phyloP scores from a whole-genome alignment of 2,888 invertebrate species.

The Thecophora atra region DNA sequence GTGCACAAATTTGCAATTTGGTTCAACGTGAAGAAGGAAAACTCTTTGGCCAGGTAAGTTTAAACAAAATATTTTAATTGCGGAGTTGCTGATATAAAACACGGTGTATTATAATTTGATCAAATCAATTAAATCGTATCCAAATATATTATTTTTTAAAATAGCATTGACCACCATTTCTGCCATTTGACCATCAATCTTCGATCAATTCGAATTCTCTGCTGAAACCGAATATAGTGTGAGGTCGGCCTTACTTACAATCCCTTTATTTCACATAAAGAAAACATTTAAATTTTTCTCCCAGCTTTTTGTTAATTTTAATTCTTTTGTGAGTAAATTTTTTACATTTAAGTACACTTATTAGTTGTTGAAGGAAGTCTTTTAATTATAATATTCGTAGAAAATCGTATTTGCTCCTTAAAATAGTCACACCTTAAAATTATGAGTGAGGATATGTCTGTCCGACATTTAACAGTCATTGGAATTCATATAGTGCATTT shows the following conservation, averaged over 20 bases:
- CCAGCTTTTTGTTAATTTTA: neutral
- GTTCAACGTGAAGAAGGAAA: conserved; percentile 82
- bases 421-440: conserved; percentile 27
- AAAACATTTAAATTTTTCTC: too few relatives aligned
- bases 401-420: conserved; percentile 16
- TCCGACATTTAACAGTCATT: conserved; percentile 56
- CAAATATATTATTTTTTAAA: too few relatives aligned
- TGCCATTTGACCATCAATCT: too few relatives aligned
- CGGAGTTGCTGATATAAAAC: too few relatives aligned
- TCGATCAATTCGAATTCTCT: too few relatives aligned
- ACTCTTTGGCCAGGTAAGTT: conserved; percentile 87
- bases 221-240: too few relatives aligned
- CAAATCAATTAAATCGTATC: too few relatives aligned
- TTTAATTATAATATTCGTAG: conserved; percentile 24
- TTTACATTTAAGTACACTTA: conserved; percentile 38
- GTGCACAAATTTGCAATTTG: conserved; percentile 84
- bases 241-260: too few relatives aligned
- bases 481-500: conserved; percentile 87
- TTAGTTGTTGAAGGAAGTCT: conserved; percentile 27
- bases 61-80: too few relatives aligned
- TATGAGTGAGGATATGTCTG: neutral
- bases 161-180: too few relatives aligned
- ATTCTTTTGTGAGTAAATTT: neutral
- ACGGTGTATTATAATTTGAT: too few relatives aligned
- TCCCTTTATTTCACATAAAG: too few relatives aligned